Evolutionary conservation across 1,140 invertebrate species (phyloP).

Genomic region (Aricia agestis): DNA sequence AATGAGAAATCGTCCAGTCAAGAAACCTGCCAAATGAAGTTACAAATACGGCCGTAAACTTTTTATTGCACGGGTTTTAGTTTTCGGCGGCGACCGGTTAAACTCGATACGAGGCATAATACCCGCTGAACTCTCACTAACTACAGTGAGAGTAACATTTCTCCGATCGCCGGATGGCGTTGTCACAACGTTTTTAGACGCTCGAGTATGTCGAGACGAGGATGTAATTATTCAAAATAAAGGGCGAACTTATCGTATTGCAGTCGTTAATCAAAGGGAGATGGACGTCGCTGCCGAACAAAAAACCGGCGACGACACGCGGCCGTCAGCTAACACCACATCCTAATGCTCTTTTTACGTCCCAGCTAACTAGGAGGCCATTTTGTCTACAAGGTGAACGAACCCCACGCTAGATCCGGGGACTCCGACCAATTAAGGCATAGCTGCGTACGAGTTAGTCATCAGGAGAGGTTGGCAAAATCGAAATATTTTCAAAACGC

Average conservation of each 20-base stretch:
- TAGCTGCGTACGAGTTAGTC: slow-evolving; percentile 49
- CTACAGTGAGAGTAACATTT: background rate
- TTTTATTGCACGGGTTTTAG: slow-evolving; percentile 40
- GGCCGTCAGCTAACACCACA: slow-evolving; percentile 10
- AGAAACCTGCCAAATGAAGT: background rate
- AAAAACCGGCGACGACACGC: slow-evolving; percentile 38
- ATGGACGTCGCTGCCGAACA: slow-evolving; percentile 42
- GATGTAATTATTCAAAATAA: slow-evolving; percentile 7
- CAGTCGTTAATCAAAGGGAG: slow-evolving; percentile 59
- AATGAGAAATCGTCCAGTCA: background rate
- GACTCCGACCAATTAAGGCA: slow-evolving; percentile 30
- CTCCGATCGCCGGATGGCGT: background rate
- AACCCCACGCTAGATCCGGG: slow-evolving; percentile 31
- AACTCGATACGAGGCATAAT: background rate
- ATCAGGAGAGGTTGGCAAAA: slow-evolving; percentile 50
- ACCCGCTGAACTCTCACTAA: background rate
- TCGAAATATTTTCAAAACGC: slow-evolving; percentile 25
- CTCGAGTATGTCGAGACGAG: slow-evolving; percentile 17
- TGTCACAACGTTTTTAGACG: background rate
- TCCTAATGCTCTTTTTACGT: slow-evolving; percentile 47
- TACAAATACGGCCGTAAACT: slow-evolving; percentile 28
- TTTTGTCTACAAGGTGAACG: slow-evolving; percentile 38
- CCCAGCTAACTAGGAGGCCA: slow-evolving; percentile 37
- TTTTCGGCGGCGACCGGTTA: background rate
- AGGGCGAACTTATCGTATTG: slow-evolving; percentile 40